phyloP scores from a whole-genome alignment of 1,140 invertebrate species.

The Polyergus mexicanus region DNA sequence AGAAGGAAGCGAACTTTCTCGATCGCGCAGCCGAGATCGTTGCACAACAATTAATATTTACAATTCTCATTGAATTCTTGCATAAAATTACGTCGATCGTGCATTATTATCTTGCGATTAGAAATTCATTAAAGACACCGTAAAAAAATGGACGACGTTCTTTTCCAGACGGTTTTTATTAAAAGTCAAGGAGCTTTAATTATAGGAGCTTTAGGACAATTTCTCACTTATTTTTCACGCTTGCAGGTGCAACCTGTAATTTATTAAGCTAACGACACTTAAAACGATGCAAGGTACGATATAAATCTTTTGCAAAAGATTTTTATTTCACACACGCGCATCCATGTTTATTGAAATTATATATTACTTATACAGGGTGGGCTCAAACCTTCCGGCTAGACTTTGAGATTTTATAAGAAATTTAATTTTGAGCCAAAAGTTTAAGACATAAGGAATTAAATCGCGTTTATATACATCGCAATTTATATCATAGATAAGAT shows the following conservation, averaged over 20 bases:
- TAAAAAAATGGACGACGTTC: slow-evolving; percentile 22
- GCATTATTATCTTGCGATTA: slow-evolving; percentile 63
- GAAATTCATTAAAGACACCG: slow-evolving; percentile 55
- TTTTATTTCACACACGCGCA: too few species aligned
- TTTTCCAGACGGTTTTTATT: slow-evolving; percentile 4
- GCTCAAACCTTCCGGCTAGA: too few species aligned
- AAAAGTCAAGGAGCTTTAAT: slow-evolving; percentile 22
- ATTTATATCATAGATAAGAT: slow-evolving; percentile 12
- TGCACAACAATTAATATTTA: slow-evolving; percentile 48
- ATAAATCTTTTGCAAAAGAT: background rate
- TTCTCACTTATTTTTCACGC: background rate
- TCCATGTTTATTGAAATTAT: background rate
- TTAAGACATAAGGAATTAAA: too few species aligned
- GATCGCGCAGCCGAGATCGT: slow-evolving; percentile 13
- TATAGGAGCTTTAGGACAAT: background rate
- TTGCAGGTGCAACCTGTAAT: background rate
- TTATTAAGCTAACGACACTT: background rate
- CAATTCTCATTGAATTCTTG: slow-evolving; percentile 36
- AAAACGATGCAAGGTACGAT: background rate
- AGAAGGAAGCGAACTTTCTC: slow-evolving; percentile 14
- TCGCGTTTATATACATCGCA: background rate
- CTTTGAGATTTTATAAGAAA: too few species aligned
- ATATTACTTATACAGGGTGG: background rate
- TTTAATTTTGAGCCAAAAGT: too few species aligned
- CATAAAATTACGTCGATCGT: slow-evolving; percentile 25